Evolutionary conservation across 2,888 invertebrate genomes (phyloP), one percentile per base, ranked within the genome.

Genomic region (Phalangium opilio): DNA sequence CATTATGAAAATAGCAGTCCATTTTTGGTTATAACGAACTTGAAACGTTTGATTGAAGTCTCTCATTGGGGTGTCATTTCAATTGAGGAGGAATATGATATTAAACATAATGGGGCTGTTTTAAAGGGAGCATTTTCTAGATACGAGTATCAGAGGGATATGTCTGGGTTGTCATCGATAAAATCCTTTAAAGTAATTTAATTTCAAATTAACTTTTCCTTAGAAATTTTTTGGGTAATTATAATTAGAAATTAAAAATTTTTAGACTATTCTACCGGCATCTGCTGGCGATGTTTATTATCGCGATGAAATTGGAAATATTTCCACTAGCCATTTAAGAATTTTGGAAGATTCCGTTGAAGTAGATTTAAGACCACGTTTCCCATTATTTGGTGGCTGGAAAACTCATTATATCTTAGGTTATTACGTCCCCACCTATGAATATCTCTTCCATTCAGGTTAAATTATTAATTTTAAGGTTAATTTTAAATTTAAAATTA

Each of bases 21-120:
- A 27, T 98, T 99, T 68, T 69, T 99, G 55, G 86, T 87, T n/a
- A 87, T 95, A 0, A 84, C 83, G 0, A 75, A 75, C 41, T 67
- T 98, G 57, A 83, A 85, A 58, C 75, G 98, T 43, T 70, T 78
- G 0, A 83, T 99, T 59, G 96, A 98, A 70, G 78, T 99, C 2
- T 98, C 96, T 0, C 96, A 98, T 65, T 99, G 98, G 98, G 96
- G 96, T 8, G 95, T 96, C 62, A 86, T 99, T 60, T 96, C 96
- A 18, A 75, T 99, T 1, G 93, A 96, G 64, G 98, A 99, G 65
- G 78, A 81, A 7, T 77, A 96, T 57, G 87, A 93, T 64, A 73
- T 98, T 55, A 72, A 80, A 17, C 96, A 99, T 63, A 81, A 83
- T 41, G 98, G 98, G 38, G 96, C 98, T 11, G 73, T 77, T 53